A percentile compares a stretch with the other conserved stretches of the same genome.
These are phyloP conservation scores for Peromyscus eremicus DNA, from an alignment of 2,797 vertebrate species.

Conservation along the genomic window DNA sequence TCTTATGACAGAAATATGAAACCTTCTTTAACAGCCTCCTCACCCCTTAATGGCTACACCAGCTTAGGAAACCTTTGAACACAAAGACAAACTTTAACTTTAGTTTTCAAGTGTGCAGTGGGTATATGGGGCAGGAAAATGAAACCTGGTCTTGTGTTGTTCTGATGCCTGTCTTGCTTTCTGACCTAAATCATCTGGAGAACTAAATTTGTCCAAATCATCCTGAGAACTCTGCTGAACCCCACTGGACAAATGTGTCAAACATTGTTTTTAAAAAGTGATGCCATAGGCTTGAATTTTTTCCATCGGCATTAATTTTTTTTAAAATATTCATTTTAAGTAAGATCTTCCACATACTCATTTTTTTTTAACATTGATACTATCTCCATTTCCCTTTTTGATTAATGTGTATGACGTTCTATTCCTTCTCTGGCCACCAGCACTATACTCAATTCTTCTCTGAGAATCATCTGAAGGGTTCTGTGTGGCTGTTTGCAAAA, in stretches of 20 bases:
- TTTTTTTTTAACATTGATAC: neutral
- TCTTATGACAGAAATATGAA: neutral
- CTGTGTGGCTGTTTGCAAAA: conserved; percentile 45
- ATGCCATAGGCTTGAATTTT: neutral
- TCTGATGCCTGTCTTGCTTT: neutral
- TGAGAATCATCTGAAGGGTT: conserved; percentile 55
- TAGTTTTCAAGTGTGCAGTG: neutral
- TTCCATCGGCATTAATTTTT: conserved; percentile 12
- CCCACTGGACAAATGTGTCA: neutral
- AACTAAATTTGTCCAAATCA: neutral
- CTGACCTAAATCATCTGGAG: neutral
- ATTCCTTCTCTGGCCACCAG: conserved; percentile 33
- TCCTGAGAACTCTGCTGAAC: neutral
- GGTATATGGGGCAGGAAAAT: neutral
- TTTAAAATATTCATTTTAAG: neutral
- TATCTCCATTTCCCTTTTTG: neutral
- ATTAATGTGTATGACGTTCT: conserved; percentile 48
- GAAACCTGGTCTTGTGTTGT: neutral
- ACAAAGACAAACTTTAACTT: neutral
- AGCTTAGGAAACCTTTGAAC: neutral
- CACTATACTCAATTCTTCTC: conserved; percentile 57
- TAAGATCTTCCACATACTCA: neutral
- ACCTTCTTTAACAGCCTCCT: neutral
- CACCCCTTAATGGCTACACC: neutral
- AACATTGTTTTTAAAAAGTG: neutral